Percentiles rank a stretch among this genome's conserved stretches.
These are phyloP conservation scores for Triplophysa tibetana DNA, from an alignment of 2,113 vertebrate genomes.

Conservation along the genomic window DNA sequence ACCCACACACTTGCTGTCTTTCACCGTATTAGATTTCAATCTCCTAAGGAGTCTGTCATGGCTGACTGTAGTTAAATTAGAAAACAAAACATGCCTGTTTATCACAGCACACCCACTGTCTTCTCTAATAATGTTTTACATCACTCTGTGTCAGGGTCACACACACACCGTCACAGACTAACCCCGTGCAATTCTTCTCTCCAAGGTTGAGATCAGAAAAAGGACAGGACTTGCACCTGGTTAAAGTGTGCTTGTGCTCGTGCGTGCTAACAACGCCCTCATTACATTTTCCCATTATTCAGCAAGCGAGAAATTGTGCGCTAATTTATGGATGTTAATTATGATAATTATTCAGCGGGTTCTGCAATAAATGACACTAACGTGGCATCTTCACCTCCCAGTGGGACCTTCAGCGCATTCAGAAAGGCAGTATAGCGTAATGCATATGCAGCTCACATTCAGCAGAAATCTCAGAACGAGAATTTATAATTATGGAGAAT, in stretches of 20 bases:
- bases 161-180: not conserved
- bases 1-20: conserved; percentile 22
- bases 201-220: conserved; percentile 6
- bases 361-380: conserved; percentile 36
- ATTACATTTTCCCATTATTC: conserved; percentile 27
- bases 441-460: conserved; percentile 40
- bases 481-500: conserved; percentile 20
- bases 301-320: conserved; percentile 29
- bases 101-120: conserved; percentile 17
- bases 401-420: conserved; percentile 29
- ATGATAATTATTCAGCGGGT: conserved; percentile 49
- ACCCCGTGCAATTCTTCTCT: not conserved
- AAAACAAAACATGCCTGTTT: conserved; percentile 48
- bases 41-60: conserved; percentile 70
- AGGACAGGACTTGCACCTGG: conserved; percentile 4
- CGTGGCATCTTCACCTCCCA: conserved; percentile 36
- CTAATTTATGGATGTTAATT: conserved; percentile 55
- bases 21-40: conserved; percentile 60
- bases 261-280: conserved; percentile 15
- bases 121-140: conserved; percentile 15
- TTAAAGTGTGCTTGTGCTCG: conserved; percentile 1
- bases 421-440: conserved; percentile 16
- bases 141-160: conserved; percentile 9
- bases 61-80: conserved; percentile 64
- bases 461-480: conserved; percentile 15